Conservation (phyloP, 2,113 vertebrate species). For the Acrocephalus kingi region DNA sequence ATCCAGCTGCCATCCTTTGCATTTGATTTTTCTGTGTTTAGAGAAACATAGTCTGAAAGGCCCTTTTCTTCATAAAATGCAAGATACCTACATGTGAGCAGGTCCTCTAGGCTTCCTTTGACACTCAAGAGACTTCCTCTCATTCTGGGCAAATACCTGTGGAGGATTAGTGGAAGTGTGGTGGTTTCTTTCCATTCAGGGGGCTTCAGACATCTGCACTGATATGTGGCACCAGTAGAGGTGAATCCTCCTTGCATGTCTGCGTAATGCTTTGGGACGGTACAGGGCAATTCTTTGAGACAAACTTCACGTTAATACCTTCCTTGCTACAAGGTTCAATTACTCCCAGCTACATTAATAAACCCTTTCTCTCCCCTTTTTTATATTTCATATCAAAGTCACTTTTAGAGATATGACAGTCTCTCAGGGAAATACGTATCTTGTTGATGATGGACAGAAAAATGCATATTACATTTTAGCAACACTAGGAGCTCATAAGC, state of each 20-base stretch:
- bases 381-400: background rate
- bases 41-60: background rate
- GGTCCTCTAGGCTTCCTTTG: background rate
- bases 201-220: background rate
- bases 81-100: background rate
- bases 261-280: background rate
- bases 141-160: background rate
- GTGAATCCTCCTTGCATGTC: background rate
- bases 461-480: background rate
- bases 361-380: background rate
- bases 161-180: background rate
- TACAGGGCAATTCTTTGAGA: background rate
- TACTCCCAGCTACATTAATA: background rate
- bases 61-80: background rate
- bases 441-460: background rate
- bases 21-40: background rate
- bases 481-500: background rate
- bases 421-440: background rate
- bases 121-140: background rate
- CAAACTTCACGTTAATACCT: background rate
- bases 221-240: background rate
- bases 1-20: background rate
- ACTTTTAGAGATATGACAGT: background rate
- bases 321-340: background rate
- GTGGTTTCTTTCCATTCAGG: background rate